Conservation (phyloP, 2,888 invertebrate species). For the Melikaiella ostensackeni region DNA sequence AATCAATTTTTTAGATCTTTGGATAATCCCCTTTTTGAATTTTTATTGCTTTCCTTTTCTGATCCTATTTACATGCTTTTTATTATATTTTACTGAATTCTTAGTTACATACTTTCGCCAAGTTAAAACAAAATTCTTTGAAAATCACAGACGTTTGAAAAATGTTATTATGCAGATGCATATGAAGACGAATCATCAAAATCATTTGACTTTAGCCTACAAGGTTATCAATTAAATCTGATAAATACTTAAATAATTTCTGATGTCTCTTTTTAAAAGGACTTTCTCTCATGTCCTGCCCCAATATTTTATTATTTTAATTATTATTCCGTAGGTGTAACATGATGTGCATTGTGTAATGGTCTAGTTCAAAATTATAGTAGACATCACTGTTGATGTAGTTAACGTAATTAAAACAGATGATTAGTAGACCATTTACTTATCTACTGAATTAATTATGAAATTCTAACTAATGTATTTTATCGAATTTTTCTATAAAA, state of each 20-base stretch:
- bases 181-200: neutral
- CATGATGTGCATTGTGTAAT: neutral
- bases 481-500: neutral
- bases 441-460: neutral
- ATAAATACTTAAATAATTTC: neutral
- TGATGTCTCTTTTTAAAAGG: neutral
- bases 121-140: neutral
- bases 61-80: neutral
- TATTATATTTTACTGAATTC: neutral
- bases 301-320: too few species aligned
- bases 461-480: neutral
- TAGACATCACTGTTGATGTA: constrained; percentile 3
- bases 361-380: neutral
- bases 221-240: neutral
- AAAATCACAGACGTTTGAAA: constrained; percentile 1
- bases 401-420: neutral
- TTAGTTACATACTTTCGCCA: neutral
- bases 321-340: neutral
- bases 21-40: neutral
- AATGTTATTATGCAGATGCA: neutral
- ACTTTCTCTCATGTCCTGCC: neutral
- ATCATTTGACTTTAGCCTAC: neutral
- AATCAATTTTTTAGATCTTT: constrained; percentile 3
- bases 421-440: neutral
- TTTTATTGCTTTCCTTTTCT: neutral